These are phyloP conservation scores for Neosilurus mollespiculum DNA, from an alignment of 2,797 vertebrate species.

Conservation along the genomic window DNA sequence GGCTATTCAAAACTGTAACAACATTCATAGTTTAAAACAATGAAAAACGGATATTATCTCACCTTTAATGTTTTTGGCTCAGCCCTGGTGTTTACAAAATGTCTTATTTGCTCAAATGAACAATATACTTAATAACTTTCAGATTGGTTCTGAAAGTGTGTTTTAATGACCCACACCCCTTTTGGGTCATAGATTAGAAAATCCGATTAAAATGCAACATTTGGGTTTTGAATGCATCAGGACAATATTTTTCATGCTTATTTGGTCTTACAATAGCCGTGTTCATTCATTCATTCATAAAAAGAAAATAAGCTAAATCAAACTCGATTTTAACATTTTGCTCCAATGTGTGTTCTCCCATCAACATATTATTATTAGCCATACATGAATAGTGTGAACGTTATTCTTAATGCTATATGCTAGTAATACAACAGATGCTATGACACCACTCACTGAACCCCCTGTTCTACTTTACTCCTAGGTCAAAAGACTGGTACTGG, in stretches of 20 bases:
- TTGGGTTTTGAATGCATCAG: not conserved
- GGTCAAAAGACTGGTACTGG: constrained; percentile 79
- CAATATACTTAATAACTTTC: too few relatives aligned
- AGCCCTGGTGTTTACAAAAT: not conserved
- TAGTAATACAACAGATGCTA: not conserved
- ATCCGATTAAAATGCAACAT: not conserved
- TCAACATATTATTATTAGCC: not conserved
- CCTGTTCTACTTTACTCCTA: constrained; percentile 53
- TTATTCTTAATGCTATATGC: not conserved
- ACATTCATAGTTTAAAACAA: too few relatives aligned
- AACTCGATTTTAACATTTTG: not conserved
- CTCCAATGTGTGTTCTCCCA: too few relatives aligned
- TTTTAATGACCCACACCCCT: not conserved
- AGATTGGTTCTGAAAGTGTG: not conserved
- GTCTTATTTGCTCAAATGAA: not conserved
- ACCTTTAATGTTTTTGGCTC: too few relatives aligned
- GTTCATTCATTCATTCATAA: not conserved
- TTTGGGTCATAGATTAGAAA: not conserved
- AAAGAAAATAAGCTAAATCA: not conserved
- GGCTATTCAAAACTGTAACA: too few relatives aligned
- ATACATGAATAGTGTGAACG: not conserved
- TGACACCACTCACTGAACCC: not conserved
- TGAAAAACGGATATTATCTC: too few relatives aligned
- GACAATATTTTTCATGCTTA: not conserved
- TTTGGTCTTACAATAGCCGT: not conserved